Percentiles rank a stretch among this genome's conserved stretches.
Evolutionary conservation across 2,888 invertebrate genomes (phyloP).

Genomic region (Trachelus iudaicus): DNA sequence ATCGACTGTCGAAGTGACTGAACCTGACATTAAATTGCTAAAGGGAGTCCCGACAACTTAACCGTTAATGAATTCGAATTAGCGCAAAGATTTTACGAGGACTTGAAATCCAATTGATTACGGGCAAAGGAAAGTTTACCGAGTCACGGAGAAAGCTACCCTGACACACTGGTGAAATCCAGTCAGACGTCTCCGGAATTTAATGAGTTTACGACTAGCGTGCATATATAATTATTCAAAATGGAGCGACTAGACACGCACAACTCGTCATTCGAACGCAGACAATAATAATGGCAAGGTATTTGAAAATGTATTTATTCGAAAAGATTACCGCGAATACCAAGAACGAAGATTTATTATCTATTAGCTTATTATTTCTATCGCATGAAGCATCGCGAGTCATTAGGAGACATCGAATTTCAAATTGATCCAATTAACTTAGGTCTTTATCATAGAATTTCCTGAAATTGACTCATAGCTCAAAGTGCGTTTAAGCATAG

Average conservation of each 20-base stretch:
- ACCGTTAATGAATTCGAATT: not conserved
- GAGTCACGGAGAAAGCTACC: not conserved
- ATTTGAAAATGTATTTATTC: not conserved
- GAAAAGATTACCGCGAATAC: not conserved
- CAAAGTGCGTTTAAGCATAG: not conserved
- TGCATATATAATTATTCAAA: not conserved
- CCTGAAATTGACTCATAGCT: not conserved
- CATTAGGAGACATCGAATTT: not conserved
- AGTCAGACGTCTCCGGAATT: constrained; percentile 42
- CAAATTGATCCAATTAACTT: not conserved
- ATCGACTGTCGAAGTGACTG: not conserved
- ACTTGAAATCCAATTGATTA: not conserved
- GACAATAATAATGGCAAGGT: not conserved
- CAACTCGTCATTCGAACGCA: not conserved
- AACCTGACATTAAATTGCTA: not conserved
- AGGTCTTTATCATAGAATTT: not conserved
- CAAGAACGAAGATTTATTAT: not conserved
- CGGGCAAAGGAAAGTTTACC: not conserved
- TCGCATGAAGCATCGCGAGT: not conserved
- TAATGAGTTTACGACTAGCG: constrained; percentile 46
- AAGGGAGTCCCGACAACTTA: not conserved
- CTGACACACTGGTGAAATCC: not conserved
- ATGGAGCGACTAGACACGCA: not conserved
- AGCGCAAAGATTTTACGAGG: not conserved
- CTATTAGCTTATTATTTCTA: not conserved